Base-by-base conservation (phyloP, 2,888 invertebrate species). In the Lumbricus terrestris region DNA sequence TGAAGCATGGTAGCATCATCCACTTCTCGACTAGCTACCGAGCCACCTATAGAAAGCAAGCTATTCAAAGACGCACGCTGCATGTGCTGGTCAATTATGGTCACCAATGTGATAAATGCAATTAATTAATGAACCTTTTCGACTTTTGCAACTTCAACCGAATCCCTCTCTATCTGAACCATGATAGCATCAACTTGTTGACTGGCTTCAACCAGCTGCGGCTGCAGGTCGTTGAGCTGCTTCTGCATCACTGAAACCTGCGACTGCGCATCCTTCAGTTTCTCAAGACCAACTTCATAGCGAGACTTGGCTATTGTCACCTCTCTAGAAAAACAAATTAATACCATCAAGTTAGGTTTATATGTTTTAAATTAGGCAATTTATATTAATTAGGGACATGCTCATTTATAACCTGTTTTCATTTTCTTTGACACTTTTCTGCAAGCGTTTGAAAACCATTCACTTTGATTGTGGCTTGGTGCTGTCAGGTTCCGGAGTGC, bases 121-220 rank as follows among this genome's bases (percentile, higher is more conserved):
- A n/a, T n/a, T n/a, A n/a, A n/a, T n/a, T n/a, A n/a, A n/a, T n/a
- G n/a, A n/a, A n/a, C 96, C 95, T 97, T 92, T 85, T 91, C 92
- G 88, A 95, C 95, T 93, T 94, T 94, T 88, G 95, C 94, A 20
- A 95, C 95, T 92, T 95, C 95, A 35, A 94, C 93, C 15, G 98
- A 98, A 93, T 99, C 98, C 94, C 98, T 97, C 94, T 99, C 98
- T 92, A 99, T 98, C 95, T 97, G 97, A 88, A 98, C 97, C 98
- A 99, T 98, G 89, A 98, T 96, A 93, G 97, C 97, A 95, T 99
- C 98, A 0, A 98, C 92, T 93, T 97, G 97, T 93, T 97, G 97
- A 0, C 98, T 98, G 18, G 98, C 97, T 0, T 97, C 96, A 40
- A 98, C 96, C 37, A 99, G 95, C 94, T 97, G 96, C 11, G 99